A percentile compares a stretch with the other conserved stretches of the same genome.
phyloP scores from a whole-genome alignment of 2,888 invertebrate species.

The Ophioninae sp. region DNA sequence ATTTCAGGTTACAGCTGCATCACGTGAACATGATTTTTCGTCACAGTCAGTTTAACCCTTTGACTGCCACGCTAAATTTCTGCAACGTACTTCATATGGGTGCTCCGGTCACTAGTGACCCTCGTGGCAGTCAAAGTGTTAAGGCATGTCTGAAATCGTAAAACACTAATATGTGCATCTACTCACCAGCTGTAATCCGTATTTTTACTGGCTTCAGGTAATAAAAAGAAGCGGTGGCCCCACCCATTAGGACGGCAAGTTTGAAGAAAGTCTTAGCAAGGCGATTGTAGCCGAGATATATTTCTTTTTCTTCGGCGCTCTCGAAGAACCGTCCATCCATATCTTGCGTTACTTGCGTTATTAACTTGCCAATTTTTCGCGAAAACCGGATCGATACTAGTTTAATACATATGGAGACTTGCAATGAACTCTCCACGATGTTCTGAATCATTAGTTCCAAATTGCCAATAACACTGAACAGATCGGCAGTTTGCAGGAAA shows the following conservation, averaged over 20 bases:
- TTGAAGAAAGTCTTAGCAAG: slow-evolving; percentile 52
- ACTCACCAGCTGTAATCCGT: slow-evolving; percentile 57
- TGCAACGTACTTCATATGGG: too few relatives aligned
- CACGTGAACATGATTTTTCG: background rate
- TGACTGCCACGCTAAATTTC: too few relatives aligned
- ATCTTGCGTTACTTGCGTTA: slow-evolving; percentile 15
- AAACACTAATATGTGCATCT: background rate
- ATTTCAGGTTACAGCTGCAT: too few relatives aligned
- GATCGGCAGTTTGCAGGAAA: slow-evolving; percentile 41
- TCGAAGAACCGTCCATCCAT: slow-evolving; percentile 38
- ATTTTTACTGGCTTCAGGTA: slow-evolving; percentile 49
- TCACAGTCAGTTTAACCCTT: background rate
- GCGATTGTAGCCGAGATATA: slow-evolving; percentile 60
- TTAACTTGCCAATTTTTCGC: slow-evolving; percentile 28
- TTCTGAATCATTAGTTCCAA: slow-evolving; percentile 56
- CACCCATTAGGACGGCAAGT: slow-evolving; percentile 35
- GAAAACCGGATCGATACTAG: slow-evolving; percentile 56
- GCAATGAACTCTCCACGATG: slow-evolving; percentile 15
- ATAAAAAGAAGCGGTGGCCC: slow-evolving; percentile 35
- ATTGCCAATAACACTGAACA: slow-evolving; percentile 57
- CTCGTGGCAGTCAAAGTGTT: too few relatives aligned
- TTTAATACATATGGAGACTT: slow-evolving; percentile 44
- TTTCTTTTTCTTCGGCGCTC: slow-evolving; percentile 46
- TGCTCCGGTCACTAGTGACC: too few relatives aligned
- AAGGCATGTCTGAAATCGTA: background rate